Conservation (phyloP, 2,797 vertebrate genomes). For the Helostoma temminkii region DNA sequence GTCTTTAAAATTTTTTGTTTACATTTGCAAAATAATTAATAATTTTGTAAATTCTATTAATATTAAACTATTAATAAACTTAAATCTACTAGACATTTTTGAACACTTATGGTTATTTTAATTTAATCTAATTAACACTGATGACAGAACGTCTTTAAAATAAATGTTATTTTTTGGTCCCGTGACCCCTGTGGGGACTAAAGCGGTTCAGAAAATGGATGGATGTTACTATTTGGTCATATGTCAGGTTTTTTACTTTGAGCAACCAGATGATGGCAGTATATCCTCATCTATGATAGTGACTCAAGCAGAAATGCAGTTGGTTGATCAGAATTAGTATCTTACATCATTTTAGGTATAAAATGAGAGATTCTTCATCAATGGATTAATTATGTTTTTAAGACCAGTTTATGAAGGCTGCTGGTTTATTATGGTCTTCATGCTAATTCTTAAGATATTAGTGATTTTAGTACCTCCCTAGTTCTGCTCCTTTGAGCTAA, state of each 20-base stretch:
- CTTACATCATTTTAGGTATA: conserved; percentile 3
- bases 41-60: conserved; percentile 48
- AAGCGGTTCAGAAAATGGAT: too few relatives aligned
- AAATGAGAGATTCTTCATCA: conserved; percentile 17
- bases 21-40: conserved; percentile 41
- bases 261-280: conserved; percentile 73
- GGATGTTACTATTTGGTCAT: too few relatives aligned
- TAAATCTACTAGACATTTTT: conserved; percentile 34
- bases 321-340: neutral
- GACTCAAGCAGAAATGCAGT: neutral
- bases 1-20: conserved; percentile 65
- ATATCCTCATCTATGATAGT: conserved; percentile 7
- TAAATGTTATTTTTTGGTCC: too few relatives aligned
- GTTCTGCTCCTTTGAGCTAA: conserved; percentile 19
- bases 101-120: neutral
- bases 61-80: conserved; percentile 73
- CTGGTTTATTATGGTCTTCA: conserved; percentile 27
- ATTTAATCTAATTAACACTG: neutral
- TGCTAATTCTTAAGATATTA: conserved; percentile 24
- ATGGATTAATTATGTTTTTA: conserved; percentile 27
- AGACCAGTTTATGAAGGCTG: conserved; percentile 21
- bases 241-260: conserved; percentile 8
- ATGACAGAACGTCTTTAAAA: neutral
- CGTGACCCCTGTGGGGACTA: neutral
- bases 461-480: conserved; percentile 21